Base-by-base conservation (phyloP, 2,797 vertebrate species). In the Phrynocephalus vlangalii region DNA sequence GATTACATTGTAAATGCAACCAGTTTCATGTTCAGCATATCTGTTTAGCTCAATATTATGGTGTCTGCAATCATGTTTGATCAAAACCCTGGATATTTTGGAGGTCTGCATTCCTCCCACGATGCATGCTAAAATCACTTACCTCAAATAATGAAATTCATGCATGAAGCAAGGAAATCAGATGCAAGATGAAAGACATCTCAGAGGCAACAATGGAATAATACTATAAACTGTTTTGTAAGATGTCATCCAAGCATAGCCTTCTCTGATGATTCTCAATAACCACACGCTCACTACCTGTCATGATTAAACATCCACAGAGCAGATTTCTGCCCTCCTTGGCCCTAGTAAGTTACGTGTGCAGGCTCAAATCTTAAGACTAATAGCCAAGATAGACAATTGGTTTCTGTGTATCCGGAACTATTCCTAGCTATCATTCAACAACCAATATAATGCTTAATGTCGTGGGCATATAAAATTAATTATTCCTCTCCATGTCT, bases 141-240 rank as follows among this genome's bases (percentile, higher is more conserved):
- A 76, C 67, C 77, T 92, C 90, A 86, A 91, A 89, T 90, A 85
- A 93, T 79, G 90, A 88, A 92, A 80, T 80, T 26, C 15, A 67
- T 38, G 71, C 22, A 82, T 60, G 70, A 52, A 76, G 13, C 78
- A 92, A 86, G 18, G 77, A 89, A 91, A 92, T n/a, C 1, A 30
- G 90, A 85, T 76, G 77, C n/a, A 75, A 11, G 8, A 72, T 22
- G 66, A 86, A 94, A 88, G 0, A 18, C 60, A 71, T 28, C 0
- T 76, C 79, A 52, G 8, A 77, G 75, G 13, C 50, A 89, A 15
- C 86, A 88, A 90, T 81, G 86, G 5, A 82, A 70, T 56, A 75
- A 50, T 6, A 30, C 1, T 18, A 20, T 85, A 16, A 66, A 86
- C 26, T 75, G 22, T 91, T 90, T 88, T 79, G 1, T 11, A 87